Conservation (phyloP, 2,113 vertebrate species). For the Amia ocellicauda region DNA sequence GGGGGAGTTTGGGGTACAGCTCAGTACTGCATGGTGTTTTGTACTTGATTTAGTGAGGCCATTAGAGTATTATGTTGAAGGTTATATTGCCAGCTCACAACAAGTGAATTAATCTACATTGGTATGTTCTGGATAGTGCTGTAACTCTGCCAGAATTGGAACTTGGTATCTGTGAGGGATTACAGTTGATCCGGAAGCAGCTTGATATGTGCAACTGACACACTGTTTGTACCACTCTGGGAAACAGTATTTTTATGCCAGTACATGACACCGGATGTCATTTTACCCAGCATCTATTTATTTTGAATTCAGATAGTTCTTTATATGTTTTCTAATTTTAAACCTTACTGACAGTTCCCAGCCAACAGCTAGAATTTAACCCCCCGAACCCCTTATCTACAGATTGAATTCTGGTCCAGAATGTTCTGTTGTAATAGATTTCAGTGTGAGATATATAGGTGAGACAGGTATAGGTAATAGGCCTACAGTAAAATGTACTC, state of each 20-base stretch:
- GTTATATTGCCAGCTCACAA: not conserved
- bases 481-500: too few species aligned
- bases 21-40: not conserved
- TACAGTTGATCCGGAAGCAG: not conserved
- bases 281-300: not conserved
- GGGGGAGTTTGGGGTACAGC: not conserved
- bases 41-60: too few species aligned
- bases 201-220: too few species aligned
- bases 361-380: not conserved
- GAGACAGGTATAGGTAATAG: too few species aligned
- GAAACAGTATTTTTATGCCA: not conserved
- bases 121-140: not conserved
- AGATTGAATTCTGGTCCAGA: too few species aligned
- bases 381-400: too few species aligned
- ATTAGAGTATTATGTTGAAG: not conserved
- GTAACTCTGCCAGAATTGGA: not conserved
- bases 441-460: too few species aligned
- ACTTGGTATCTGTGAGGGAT: constrained; percentile 1
- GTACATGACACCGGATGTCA: not conserved
- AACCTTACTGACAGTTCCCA: not conserved
- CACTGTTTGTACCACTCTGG: not conserved
- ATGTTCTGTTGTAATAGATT: not conserved
- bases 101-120: not conserved
- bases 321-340: too few species aligned
- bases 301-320: too few species aligned